Conservation (phyloP, 2,113 vertebrate species). For the Chascanopsetta lugubris region DNA sequence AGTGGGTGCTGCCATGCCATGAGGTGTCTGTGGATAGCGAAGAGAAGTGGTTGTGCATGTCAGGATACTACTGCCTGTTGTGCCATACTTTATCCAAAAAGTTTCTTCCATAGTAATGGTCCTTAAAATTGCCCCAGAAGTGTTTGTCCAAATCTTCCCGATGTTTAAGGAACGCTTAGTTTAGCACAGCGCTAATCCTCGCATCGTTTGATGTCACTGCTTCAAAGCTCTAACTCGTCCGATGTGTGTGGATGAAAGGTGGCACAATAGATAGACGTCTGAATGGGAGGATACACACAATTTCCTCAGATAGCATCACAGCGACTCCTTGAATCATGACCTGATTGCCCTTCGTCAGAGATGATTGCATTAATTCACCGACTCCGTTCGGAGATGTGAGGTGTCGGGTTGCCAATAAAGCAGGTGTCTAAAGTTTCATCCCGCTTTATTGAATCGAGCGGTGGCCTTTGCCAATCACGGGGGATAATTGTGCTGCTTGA, state of each 20-base stretch:
- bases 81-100: conserved; percentile 13
- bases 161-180: neutral
- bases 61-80: conserved; percentile 30
- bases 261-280: conserved; percentile 38
- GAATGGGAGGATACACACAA: conserved; percentile 44
- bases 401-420: conserved; percentile 68
- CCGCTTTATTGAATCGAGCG: conserved; percentile 58
- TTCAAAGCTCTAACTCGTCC: conserved; percentile 35
- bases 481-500: conserved; percentile 59
- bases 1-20: conserved; percentile 26
- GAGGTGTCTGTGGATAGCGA: conserved; percentile 2
- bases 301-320: conserved; percentile 60
- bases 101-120: conserved; percentile 21
- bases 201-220: neutral
- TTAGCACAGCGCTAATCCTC: neutral
- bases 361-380: conserved; percentile 59
- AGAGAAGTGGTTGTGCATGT: conserved; percentile 15
- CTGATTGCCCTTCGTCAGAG: conserved; percentile 53
- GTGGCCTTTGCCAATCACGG: conserved; percentile 60
- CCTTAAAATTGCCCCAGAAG: conserved; percentile 2
- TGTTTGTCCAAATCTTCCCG: neutral
- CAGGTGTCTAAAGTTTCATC: conserved; percentile 55
- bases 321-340: conserved; percentile 31
- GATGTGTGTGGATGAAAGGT: conserved; percentile 24
- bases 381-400: conserved; percentile 32